Conservation (phyloP, 2,113 vertebrate species). For the Oenanthe melanoleuca region DNA sequence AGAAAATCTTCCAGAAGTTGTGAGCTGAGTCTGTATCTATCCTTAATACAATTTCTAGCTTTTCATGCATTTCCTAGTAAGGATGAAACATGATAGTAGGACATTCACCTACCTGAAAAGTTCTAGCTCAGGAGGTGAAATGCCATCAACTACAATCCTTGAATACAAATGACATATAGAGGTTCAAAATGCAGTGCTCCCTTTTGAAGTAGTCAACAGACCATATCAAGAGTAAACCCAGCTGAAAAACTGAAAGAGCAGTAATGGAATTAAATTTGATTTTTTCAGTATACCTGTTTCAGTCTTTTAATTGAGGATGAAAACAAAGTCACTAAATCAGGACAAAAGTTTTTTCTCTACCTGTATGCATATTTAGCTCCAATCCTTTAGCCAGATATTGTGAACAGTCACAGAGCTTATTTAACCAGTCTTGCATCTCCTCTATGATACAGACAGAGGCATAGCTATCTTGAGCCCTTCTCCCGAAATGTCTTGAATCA, state of each 20-base stretch:
- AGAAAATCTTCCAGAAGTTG: neutral
- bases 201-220: neutral
- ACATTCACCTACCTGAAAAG: neutral
- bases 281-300: neutral
- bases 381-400: neutral
- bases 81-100: neutral
- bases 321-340: neutral
- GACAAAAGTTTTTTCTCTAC: constrained; percentile 33
- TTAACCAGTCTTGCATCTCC: neutral
- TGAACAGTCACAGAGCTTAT: neutral
- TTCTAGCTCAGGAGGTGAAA: neutral
- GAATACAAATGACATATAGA: neutral
- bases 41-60: neutral
- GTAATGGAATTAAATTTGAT: neutral
- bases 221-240: neutral
- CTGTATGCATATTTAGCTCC: constrained; percentile 6
- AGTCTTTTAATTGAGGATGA: neutral
- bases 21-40: neutral
- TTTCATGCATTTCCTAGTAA: neutral
- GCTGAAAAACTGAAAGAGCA: neutral
- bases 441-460: neutral
- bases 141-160: neutral
- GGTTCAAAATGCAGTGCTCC: neutral
- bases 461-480: neutral
- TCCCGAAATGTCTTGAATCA: neutral